A percentile compares a stretch with the other conserved stretches of the same genome.
Conservation (phyloP, 2,797 vertebrate genomes). For the Liasis olivaceus region DNA sequence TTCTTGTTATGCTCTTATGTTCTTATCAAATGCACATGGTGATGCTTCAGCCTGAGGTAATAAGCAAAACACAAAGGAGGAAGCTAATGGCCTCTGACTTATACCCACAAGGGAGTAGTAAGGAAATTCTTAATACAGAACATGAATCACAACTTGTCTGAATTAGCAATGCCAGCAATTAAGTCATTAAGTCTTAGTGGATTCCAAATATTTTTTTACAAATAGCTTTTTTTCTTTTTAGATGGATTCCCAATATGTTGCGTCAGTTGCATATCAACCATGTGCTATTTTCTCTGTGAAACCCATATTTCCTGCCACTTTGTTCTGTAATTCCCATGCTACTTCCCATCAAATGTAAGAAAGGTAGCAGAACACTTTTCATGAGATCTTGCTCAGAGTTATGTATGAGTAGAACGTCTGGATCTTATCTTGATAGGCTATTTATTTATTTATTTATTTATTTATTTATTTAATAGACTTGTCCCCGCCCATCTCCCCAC, state of each 20-base stretch:
- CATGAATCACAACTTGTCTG: constrained; percentile 2
- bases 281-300: neutral
- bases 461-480: too few relatives aligned
- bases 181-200: neutral
- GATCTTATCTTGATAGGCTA: neutral
- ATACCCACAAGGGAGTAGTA: neutral
- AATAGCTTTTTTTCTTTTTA: neutral
- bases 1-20: neutral
- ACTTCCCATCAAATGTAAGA: neutral
- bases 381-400: neutral
- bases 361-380: neutral
- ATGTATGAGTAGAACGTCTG: neutral
- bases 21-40: neutral
- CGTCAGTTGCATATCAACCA: neutral
- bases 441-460: too few relatives aligned
- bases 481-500: too few relatives aligned
- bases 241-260: neutral
- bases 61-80: neutral
- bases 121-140: constrained; percentile 25
- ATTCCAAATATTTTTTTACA: neutral
- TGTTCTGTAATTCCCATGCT: neutral
- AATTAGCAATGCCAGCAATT: constrained; percentile 1
- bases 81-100: neutral
- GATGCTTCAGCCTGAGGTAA: neutral
- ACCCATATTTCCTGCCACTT: neutral